phyloP scores from a whole-genome alignment of 2,797 vertebrate species.

The Enteromius argenteus region DNA sequence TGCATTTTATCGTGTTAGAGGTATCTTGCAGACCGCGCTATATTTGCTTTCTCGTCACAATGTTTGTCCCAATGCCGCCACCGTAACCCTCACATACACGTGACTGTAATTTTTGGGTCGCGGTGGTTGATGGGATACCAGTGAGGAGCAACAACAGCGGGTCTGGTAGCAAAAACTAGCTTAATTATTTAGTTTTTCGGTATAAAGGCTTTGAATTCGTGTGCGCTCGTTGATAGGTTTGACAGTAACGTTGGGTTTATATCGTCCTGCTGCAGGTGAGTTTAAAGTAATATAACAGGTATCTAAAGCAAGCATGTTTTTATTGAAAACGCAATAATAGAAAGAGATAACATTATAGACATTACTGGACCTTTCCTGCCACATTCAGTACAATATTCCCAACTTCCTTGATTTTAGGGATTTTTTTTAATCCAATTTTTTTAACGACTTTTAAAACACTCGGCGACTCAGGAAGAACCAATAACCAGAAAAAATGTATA shows the following conservation, averaged over 20 bases:
- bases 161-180: neutral
- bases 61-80: neutral
- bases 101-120: neutral
- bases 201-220: neutral
- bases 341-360: neutral
- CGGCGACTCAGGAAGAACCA: neutral
- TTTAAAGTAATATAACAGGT: neutral
- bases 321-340: neutral
- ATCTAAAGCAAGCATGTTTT: neutral
- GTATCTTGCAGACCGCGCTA: neutral
- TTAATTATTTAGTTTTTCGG: neutral
- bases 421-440: neutral
- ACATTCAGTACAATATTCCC: neutral
- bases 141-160: neutral
- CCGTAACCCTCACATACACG: neutral
- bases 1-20: neutral
- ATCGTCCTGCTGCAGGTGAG: constrained; percentile 22
- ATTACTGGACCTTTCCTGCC: neutral
- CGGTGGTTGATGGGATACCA: constrained; percentile 29
- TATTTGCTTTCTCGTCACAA: neutral
- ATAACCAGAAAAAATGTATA: neutral
- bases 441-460: neutral
- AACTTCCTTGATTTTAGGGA: too few relatives aligned
- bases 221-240: neutral
- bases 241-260: neutral